Conservation (phyloP, 2,113 vertebrate species). For the Anthoscopus minutus region DNA sequence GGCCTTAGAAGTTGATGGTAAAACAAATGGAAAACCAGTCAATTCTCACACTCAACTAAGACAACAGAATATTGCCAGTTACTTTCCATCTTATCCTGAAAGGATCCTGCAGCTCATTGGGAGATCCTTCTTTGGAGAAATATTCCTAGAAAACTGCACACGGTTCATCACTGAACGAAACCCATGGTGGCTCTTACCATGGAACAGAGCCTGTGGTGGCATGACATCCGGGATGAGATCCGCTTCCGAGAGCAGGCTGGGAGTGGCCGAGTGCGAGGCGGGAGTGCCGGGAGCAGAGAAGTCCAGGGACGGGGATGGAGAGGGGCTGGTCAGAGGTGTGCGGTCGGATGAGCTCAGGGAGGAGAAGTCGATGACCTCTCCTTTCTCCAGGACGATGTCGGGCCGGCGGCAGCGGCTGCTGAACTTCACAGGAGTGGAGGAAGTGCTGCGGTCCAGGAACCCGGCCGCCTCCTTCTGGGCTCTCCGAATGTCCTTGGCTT, state of each 20-base stretch:
- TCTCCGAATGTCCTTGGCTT: slow-evolving; percentile 94
- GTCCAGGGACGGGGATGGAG: slow-evolving; percentile 89
- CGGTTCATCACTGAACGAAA: background rate
- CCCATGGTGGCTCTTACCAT: slow-evolving; percentile 71
- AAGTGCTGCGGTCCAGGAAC: slow-evolving; percentile 81
- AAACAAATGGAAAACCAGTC: background rate
- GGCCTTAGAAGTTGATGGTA: background rate
- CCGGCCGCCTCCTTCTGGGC: slow-evolving; percentile 90
- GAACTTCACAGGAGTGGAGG: slow-evolving; percentile 86
- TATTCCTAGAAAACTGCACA: background rate
- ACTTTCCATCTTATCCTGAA: background rate
- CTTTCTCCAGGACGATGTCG: slow-evolving; percentile 86
- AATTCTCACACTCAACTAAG: background rate
- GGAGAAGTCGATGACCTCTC: slow-evolving; percentile 94
- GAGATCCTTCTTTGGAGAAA: background rate
- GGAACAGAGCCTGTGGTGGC: slow-evolving; percentile 94
- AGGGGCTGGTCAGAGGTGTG: slow-evolving; percentile 91
- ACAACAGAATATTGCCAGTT: background rate
- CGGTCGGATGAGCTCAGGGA: slow-evolving; percentile 93
- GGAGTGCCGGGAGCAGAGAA: slow-evolving; percentile 96
- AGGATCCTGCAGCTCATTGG: background rate
- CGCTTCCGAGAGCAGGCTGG: slow-evolving; percentile 91
- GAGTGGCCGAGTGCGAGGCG: slow-evolving; percentile 90
- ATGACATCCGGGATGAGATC: slow-evolving; percentile 96
- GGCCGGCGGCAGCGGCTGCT: slow-evolving; percentile 71